Base-by-base conservation (phyloP, 2,888 invertebrate species). In the Drosophila mayaguana region DNA sequence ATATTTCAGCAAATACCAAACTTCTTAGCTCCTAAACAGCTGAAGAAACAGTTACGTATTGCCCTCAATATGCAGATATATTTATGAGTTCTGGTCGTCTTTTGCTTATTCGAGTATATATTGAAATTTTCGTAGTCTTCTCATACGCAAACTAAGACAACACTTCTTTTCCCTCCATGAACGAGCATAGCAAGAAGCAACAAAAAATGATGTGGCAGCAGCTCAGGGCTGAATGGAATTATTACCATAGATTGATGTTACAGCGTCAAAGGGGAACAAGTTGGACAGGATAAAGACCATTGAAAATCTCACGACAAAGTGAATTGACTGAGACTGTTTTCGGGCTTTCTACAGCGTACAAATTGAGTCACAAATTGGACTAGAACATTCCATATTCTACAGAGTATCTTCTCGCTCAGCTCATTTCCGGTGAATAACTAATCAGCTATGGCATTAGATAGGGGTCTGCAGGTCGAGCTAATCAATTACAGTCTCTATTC, bases 141-240 rank as follows among this genome's bases (percentile, higher is more conserved):
- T 28, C 28, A 28, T 25, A 25, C 32, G 32, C 2, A 34, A 34
- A 12, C 45, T 2, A 48, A 28, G 5, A 28, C 28, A n/a, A 46
- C 16, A 9, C 46, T 8, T 1, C n/a, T 9, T 25, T 9, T 25
- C n/a, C 5, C 9, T 9, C 2, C 25, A 2, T 3, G n/a, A 48
- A 11, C 46, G 9, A 16, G 25, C 25, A 46, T 9, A 62, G 36
- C n/a, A 25, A 43, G 6, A 56, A 65, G 18, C 11, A 25, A 11
- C 9, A 59, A 72, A 67, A 67, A 67, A 53, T 50, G 28, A 63
- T 54, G 34, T 46, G 56, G 63, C 28, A 28, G 28, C 7, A 57
- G 56, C 9, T 32, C n/a, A 25, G 53, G 45, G 48, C 61, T 65
- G 46, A 53, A 63, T 56, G 22, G 28, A 62, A 70, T 63, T 32